phyloP scores from a whole-genome alignment of 2,888 invertebrate species.

The Hirtodrosophila duncani region DNA sequence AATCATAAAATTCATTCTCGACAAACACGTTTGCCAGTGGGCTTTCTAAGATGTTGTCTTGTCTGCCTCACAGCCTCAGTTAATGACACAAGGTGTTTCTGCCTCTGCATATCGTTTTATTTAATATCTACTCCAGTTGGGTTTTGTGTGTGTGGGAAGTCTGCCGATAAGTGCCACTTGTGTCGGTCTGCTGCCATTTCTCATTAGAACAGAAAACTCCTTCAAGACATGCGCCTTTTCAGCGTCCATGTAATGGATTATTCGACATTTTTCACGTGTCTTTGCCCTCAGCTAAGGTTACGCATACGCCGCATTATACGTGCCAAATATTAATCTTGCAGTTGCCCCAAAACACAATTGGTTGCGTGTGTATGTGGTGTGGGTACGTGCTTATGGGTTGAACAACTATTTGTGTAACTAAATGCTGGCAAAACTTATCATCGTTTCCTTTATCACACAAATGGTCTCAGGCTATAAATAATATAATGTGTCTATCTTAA shows the following conservation, averaged over 20 bases:
- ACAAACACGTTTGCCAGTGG: too few relatives aligned
- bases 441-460: conserved; percentile 29
- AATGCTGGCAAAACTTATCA: too few relatives aligned
- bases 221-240: background rate
- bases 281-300: conserved; percentile 30
- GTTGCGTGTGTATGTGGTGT: too few relatives aligned
- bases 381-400: too few relatives aligned
- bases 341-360: too few relatives aligned
- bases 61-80: conserved; percentile 1
- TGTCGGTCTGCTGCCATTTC: conserved; percentile 6
- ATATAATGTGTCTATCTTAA: conserved; percentile 10
- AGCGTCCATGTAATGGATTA: conserved; percentile 49
- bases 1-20: too few relatives aligned
- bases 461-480: conserved; percentile 33
- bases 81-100: background rate
- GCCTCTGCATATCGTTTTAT: too few relatives aligned
- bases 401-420: too few relatives aligned
- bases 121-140: too few relatives aligned
- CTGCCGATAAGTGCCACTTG: conserved; percentile 32
- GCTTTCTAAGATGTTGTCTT: background rate
- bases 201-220: too few relatives aligned
- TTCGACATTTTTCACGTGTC: conserved; percentile 54
- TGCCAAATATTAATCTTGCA: conserved; percentile 63
- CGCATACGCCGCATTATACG: conserved; percentile 45
- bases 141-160: conserved; percentile 17